phyloP scores from a whole-genome alignment of 2,113 vertebrate genomes.

The Leuciscus idus region DNA sequence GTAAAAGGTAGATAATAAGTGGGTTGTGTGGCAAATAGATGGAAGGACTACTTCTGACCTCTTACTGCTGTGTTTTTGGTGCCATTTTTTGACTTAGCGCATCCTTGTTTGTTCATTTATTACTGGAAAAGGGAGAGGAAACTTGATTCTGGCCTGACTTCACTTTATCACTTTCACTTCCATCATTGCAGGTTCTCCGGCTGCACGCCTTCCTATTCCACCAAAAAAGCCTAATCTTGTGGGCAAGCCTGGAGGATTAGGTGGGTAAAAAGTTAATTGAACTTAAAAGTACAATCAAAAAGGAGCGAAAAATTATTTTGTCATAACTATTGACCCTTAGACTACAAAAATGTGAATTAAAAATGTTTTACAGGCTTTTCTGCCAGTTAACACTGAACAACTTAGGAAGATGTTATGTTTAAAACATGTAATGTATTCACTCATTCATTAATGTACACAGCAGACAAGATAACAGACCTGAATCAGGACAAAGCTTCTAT shows the following conservation, averaged over 20 bases:
- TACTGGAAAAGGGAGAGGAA: not conserved
- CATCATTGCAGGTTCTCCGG: slow-evolving; percentile 65
- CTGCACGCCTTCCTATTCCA: slow-evolving; percentile 39
- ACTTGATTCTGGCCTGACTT: not conserved
- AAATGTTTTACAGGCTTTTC: not conserved
- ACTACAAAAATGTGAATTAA: not conserved
- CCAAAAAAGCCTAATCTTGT: slow-evolving; percentile 70
- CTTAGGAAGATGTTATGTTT: not conserved
- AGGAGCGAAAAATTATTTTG: not conserved
- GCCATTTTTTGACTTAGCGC: not conserved
- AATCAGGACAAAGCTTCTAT: slow-evolving; percentile 49
- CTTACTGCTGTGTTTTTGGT: not conserved
- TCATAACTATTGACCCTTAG: not conserved
- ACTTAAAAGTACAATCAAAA: not conserved
- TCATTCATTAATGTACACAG: not conserved
- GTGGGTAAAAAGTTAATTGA: slow-evolving; percentile 48
- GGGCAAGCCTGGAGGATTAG: slow-evolving; percentile 64
- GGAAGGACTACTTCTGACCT: not conserved
- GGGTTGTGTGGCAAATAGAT: not conserved
- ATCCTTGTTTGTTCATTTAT: not conserved
- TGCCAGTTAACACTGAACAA: not conserved
- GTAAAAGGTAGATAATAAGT: too few relatives aligned
- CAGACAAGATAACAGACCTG: slow-evolving; percentile 61
- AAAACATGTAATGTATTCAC: not conserved
- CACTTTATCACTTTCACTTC: not conserved